phyloP scores from a whole-genome alignment of 2,888 invertebrate genomes.

The Syritta pipiens region DNA sequence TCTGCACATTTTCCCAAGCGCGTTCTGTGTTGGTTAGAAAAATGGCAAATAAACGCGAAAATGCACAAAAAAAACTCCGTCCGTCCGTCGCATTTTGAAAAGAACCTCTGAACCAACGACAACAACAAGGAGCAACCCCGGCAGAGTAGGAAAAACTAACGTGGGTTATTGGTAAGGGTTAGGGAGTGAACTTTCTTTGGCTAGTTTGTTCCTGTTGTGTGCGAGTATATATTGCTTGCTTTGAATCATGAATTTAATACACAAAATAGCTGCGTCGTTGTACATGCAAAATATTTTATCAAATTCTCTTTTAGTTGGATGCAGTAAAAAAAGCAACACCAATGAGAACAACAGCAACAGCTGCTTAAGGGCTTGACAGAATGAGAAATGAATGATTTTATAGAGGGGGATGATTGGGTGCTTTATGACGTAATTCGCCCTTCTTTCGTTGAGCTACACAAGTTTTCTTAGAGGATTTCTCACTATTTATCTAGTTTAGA shows the following conservation, averaged over 20 bases:
- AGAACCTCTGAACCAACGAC: slow-evolving; percentile 47
- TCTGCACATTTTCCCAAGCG: slow-evolving; percentile 68
- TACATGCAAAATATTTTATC: slow-evolving; percentile 65
- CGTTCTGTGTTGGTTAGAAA: slow-evolving; percentile 61
- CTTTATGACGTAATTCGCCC: slow-evolving; percentile 38
- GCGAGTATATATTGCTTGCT: background rate
- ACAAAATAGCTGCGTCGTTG: slow-evolving; percentile 63
- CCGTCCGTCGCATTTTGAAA: slow-evolving; percentile 43
- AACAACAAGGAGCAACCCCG: slow-evolving; percentile 15
- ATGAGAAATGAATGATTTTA: slow-evolving; percentile 29
- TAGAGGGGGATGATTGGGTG: background rate
- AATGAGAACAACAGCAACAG: slow-evolving; percentile 65
- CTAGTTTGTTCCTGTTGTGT: slow-evolving; percentile 38
- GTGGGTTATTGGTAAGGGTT: background rate
- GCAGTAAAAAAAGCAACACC: slow-evolving; percentile 30
- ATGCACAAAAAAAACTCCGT: slow-evolving; percentile 31
- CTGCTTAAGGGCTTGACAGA: slow-evolving; percentile 56
- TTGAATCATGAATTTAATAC: slow-evolving; percentile 68
- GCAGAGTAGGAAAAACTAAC: slow-evolving; percentile 7
- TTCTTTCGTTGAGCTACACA: background rate
- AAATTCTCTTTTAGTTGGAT: slow-evolving; percentile 32
- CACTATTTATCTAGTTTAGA: slow-evolving; percentile 26
- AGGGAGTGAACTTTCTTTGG: slow-evolving; percentile 14
- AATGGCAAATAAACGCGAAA: slow-evolving; percentile 67
- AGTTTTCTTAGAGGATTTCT: too few species aligned